Evolutionary conservation across 2,888 invertebrate genomes (phyloP), one percentile per base, ranked within the genome.

Genomic region (Drosophila mayaguana): DNA sequence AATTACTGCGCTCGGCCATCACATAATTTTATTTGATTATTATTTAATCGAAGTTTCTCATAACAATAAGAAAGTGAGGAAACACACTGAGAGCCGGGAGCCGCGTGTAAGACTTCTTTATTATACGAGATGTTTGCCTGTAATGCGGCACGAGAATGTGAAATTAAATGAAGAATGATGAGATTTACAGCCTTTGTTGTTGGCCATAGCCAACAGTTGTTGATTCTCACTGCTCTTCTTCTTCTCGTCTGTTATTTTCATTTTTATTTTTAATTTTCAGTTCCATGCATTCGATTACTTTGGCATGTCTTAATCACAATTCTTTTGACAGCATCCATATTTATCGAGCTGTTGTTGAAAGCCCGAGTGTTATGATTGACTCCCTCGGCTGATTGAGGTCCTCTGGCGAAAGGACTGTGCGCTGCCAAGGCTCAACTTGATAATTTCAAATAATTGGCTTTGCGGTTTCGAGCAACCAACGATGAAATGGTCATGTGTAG

Each of bases 91-190:
- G 40, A 55, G 54, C 36, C 45, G 34, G 25, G 34, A 57, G 54
- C 51, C n/a, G 12, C 45, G 45, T n/a, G 38, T 46, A 25, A 46
- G 20, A 42, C n/a, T 32, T 40, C 38, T 56, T 38, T 54, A 50
- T 61, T 42, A 55, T 51, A 38, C n/a, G 72, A 56, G 57, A 28
- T 51, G 46, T 38, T 60, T 28, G 20, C 45, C 45, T 42, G 36
- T 62, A 55, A 54, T 69, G 61, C 74, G 63, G 62, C 55, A 45
- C 54, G 71, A 73, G 74, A 88, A 73, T 73, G 71, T 68, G 76
- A 83, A 84, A 84, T 87, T 81, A 84, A 89, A 89, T 87, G 76
- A 87, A 81, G 89, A 87, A 84, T 85, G 87, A 85, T 89, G 89
- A 74, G 82, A 87, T 75, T 86, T 86, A 67, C 66, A 70, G 55